Percentiles rank a stretch among this genome's conserved stretches.
phyloP scores from a whole-genome alignment of 2,113 vertebrate species.

The Lepisosteus osseus region DNA sequence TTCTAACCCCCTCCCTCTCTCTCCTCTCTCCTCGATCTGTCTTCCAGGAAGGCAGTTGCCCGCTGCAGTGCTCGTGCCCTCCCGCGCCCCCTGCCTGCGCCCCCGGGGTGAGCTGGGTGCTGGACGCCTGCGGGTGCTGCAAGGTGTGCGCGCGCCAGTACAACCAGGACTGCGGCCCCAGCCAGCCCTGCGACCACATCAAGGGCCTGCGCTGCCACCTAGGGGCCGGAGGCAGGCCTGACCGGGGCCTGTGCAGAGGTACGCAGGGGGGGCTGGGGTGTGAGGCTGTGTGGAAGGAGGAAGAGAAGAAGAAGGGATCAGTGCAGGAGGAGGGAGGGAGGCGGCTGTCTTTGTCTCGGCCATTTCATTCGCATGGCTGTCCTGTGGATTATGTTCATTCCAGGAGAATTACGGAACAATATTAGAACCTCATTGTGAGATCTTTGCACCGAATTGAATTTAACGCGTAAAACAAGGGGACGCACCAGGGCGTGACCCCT shows the following conservation, averaged over 20 bases:
- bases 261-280: background rate
- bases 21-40: conserved; percentile 20
- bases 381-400: no score
- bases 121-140: conserved; percentile 65
- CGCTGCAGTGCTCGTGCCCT: conserved; percentile 51
- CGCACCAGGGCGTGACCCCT: no score
- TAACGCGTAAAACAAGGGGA: no score
- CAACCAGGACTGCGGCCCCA: conserved; percentile 61
- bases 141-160: conserved; percentile 67
- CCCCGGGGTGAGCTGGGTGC: conserved; percentile 58
- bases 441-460: no score
- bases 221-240: conserved; percentile 53
- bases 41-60: conserved; percentile 34
- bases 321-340: background rate
- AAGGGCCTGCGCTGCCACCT: conserved; percentile 70
- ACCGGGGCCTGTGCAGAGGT: conserved; percentile 65
- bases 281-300: no score
- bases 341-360: no score
- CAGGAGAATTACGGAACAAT: no score
- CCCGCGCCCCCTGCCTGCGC: conserved; percentile 42
- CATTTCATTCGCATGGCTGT: background rate
- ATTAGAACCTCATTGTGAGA: no score
- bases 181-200: conserved; percentile 66
- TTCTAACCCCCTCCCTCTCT: background rate
- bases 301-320: background rate